phyloP scores from a whole-genome alignment of 2,888 invertebrate genomes.

The Podotricha telesiphe region DNA sequence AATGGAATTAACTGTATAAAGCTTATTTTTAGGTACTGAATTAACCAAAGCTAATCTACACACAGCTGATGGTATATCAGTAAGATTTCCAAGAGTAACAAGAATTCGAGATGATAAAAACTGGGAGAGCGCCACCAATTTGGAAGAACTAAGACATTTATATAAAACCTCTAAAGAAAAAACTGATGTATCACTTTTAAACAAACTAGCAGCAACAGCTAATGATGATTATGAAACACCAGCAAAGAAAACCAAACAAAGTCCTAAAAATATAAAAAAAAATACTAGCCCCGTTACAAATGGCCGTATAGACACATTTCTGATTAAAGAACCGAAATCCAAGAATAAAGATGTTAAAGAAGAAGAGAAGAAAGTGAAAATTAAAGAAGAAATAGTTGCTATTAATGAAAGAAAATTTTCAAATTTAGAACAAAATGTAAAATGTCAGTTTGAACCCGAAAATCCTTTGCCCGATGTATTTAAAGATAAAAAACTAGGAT shows the following conservation, averaged over 20 bases:
- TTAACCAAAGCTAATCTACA: slow-evolving; percentile 92
- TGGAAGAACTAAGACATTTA: slow-evolving; percentile 88
- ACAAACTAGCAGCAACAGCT: slow-evolving; percentile 71
- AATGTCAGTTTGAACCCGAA: slow-evolving; percentile 53
- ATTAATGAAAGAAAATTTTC: slow-evolving; percentile 35
- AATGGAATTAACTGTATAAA: neutral
- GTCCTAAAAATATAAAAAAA: slow-evolving; percentile 47
- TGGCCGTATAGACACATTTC: slow-evolving; percentile 42
- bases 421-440: slow-evolving; percentile 19
- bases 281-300: slow-evolving; percentile 28
- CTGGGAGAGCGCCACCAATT: slow-evolving; percentile 92
- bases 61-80: slow-evolving; percentile 96
- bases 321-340: slow-evolving; percentile 39
- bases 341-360: slow-evolving; percentile 35
- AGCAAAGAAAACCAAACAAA: slow-evolving; percentile 61
- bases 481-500: slow-evolving; percentile 63
- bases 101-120: slow-evolving; percentile 92
- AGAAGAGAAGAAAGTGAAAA: slow-evolving; percentile 23
- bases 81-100: slow-evolving; percentile 95
- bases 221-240: slow-evolving; percentile 54
- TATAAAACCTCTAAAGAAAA: slow-evolving; percentile 88
- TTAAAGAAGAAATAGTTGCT: slow-evolving; percentile 26
- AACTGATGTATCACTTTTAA: slow-evolving; percentile 82
- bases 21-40: slow-evolving; percentile 85
- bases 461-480: slow-evolving; percentile 71